Evolutionary conservation across 2,113 vertebrate species (phyloP), one percentile per base, ranked within the genome.

Genomic region (Fulica atra): DNA sequence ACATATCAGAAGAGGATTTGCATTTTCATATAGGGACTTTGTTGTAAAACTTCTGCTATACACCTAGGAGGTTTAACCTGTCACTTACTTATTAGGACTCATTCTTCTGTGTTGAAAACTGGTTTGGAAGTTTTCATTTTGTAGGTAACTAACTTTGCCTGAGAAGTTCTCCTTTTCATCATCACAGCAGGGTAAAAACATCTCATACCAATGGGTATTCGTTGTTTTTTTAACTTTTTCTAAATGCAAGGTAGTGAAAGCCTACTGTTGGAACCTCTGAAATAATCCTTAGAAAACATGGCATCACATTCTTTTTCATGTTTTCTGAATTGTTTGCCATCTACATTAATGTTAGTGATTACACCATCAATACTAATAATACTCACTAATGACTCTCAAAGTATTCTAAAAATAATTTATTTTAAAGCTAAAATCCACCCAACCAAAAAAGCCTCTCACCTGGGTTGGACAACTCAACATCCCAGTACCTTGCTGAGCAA

Each of bases 241-340:
- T 89, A 90, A 94, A 76, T 82, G 90, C 46, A 59, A 66, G 81
- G 74, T 25, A 64, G 50, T 80, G 63, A 36, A 8, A 51, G 92
- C 51, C 51, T 53, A 26, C 13, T 26, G 13, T 96, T 73, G 29
- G 21, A 86, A 78, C 77, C 23, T 96, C 63, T 95, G 80, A 74
- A 88, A 96, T 48, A 57, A 76, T 68, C 35, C 81, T 91, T 89
- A 87, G 92, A 84, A 95, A 92, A 51, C 35, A 54, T 5, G 8
- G 10, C 31, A 53, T 66, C 59, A 18, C 2, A 35, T 95, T 85
- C 60, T 68, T 63, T 51, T 35, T 81, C 83, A 20, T 59, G 65
- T 93, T 91, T 89, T 89, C 69, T 92, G 96, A 95, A 79, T 81
- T 89, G 60, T 92, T 96, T 95, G 86, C 81, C 79, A 51, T 80